Evolutionary conservation across 2,888 invertebrate species (phyloP).

Genomic region (Operophtera brumata): DNA sequence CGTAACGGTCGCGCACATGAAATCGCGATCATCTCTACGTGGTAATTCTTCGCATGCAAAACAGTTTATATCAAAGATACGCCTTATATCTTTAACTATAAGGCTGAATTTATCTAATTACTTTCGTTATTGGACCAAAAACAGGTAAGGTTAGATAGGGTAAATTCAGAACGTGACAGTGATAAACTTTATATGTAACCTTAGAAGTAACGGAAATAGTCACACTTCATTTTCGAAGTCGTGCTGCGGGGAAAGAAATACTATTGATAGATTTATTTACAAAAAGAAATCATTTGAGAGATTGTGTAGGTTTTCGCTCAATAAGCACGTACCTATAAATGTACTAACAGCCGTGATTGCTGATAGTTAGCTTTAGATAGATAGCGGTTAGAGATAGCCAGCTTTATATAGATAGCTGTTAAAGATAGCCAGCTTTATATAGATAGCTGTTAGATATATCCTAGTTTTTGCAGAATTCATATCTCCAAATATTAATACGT

Average conservation of each 20-base stretch:
- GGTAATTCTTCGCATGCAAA: conserved; percentile 43
- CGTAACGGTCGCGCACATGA: conserved; percentile 47
- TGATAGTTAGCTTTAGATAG: too few relatives aligned
- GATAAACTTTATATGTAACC: conserved; percentile 15
- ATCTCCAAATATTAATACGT: too few relatives aligned
- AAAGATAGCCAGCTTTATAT: too few relatives aligned
- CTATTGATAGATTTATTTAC: too few relatives aligned
- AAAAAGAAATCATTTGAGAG: too few relatives aligned
- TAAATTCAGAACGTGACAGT: conserved; percentile 19
- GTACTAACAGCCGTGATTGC: too few relatives aligned
- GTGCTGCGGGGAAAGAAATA: not conserved
- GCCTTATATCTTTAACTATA: conserved; percentile 10
- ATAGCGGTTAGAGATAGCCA: too few relatives aligned
- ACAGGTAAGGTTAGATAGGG: conserved; percentile 17
- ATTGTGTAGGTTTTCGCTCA: too few relatives aligned
- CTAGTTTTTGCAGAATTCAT: too few relatives aligned
- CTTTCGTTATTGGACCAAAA: conserved; percentile 9
- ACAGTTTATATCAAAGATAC: conserved; percentile 9
- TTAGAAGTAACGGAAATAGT: conserved; percentile 10
- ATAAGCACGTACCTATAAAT: too few relatives aligned
- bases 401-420: too few relatives aligned
- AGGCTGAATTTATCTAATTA: conserved; percentile 7
- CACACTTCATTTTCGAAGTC: conserved; percentile 1
- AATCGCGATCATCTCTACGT: conserved; percentile 43
- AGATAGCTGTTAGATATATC: too few relatives aligned